Percentiles rank a stretch among this genome's conserved stretches.
Conservation (phyloP, 2,888 invertebrate genomes). For the Drosophila ezoana region DNA sequence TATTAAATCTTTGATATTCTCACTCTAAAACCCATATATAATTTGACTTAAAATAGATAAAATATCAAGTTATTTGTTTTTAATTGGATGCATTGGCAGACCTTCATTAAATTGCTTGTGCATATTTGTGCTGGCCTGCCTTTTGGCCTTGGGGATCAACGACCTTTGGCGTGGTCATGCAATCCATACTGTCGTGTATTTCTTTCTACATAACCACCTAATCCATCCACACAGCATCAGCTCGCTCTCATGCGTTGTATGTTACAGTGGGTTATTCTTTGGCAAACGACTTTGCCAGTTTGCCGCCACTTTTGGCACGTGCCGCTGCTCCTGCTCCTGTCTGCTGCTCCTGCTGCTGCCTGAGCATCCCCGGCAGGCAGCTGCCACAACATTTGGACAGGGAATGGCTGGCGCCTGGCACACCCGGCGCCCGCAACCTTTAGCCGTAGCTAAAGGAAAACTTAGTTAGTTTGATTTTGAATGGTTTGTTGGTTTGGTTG, state of each 20-base stretch:
- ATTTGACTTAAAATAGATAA: no score
- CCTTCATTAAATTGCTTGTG: no score
- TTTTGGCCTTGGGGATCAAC: no score
- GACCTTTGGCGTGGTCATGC: no score
- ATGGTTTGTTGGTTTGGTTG: constrained; percentile 68
- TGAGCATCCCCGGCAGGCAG: constrained; percentile 14
- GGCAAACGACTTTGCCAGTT: constrained; percentile 67
- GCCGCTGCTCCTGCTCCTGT: constrained; percentile 25
- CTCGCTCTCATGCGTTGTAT: not conserved
- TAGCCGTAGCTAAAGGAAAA: constrained; percentile 41
- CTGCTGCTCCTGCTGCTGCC: constrained; percentile 3
- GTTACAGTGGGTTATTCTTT: constrained; percentile 32
- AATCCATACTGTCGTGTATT: no score
- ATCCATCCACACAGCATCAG: not conserved
- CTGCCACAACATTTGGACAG: constrained; percentile 56
- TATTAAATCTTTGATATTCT: no score
- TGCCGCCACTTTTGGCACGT: constrained; percentile 61
- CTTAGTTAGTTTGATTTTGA: constrained; percentile 72
- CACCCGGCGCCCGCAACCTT: constrained; percentile 1
- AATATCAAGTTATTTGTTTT: no score
- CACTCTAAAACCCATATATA: no score
- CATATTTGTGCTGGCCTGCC: no score
- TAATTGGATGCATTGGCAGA: no score
- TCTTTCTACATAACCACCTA: no score
- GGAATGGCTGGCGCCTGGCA: not conserved